Conservation (phyloP, 1,140 invertebrate species). For the Fopius arisanus region DNA sequence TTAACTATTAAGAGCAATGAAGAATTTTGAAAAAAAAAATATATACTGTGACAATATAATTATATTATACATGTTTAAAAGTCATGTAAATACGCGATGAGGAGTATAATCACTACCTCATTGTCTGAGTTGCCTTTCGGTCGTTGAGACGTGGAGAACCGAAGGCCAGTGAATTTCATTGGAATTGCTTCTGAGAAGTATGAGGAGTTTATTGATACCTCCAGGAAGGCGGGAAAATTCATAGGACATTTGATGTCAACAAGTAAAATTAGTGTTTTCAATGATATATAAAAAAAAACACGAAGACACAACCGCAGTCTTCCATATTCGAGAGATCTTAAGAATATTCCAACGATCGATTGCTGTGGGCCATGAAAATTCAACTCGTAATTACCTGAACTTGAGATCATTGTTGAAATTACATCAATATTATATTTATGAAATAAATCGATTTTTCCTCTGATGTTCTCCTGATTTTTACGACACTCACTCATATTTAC, state of each 20-base stretch:
- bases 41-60: conserved; percentile 50
- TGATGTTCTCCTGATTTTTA: background rate
- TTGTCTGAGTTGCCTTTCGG: conserved; percentile 19
- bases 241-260: background rate
- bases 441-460: background rate
- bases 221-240: background rate
- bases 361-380: background rate
- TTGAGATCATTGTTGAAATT: background rate
- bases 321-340: background rate
- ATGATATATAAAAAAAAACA: background rate
- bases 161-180: background rate
- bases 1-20: background rate
- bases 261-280: background rate
- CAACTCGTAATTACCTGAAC: background rate
- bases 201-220: background rate
- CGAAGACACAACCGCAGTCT: background rate
- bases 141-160: background rate
- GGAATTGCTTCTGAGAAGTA: background rate
- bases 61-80: conserved; percentile 39
- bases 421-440: background rate
- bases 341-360: background rate
- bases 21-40: background rate
- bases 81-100: conserved; percentile 42
- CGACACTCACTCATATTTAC: no score
- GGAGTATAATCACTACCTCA: conserved; percentile 39